Base-by-base conservation (phyloP, 2,797 vertebrate genomes). In the Oreonectes daqikongensis region DNA sequence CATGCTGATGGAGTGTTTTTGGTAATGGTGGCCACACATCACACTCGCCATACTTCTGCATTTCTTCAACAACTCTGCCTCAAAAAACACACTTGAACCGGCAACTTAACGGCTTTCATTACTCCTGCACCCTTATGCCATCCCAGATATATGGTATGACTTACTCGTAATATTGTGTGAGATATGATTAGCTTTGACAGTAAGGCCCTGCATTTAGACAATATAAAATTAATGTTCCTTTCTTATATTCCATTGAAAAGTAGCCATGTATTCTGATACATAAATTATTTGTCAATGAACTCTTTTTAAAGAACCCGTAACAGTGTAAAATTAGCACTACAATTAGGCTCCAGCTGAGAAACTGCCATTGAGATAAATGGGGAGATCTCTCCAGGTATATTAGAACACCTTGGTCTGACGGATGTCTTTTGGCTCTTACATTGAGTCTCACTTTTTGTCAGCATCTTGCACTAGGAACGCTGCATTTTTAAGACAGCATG, bases 1-100 rank as follows among this genome's bases (percentile, higher is more conserved):
- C 53, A 44, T 61, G 78, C 84, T 86, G 83, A 84, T 80, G 65
- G 65, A 72, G 70, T 73, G 76, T 77, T 72, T 72, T 76, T 71
- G 60, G 72, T 42, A 76, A 81, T 50, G 55, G 71, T 79, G 74
- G 66, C 75, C 42, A 35, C 60, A 69, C 77, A 15, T 82, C 61
- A 69, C 63, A 72, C 76, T 20, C 57, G 50, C 22, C 72, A 65
- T 74, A 81, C 78, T 81, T 83, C 81, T 83, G 70, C 75, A 79
- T 75, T 73, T 75, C 26, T 67, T 26, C 15, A 64, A 65, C 63
- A 57, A 53, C n/a, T 50, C 48, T 42, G 24, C 60, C 61, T 53
- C 61, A 66, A 79, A 66, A n/a, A 59, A 32, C 48, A 71, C 28
- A 44, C 0, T 10, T 1, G 28, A 18, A 61, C 57, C 28, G 42